Percentiles rank a stretch among this genome's conserved stretches.
Evolutionary conservation across 1,140 invertebrate species (phyloP).

Genomic region (Yoshiicerus persimilis): DNA sequence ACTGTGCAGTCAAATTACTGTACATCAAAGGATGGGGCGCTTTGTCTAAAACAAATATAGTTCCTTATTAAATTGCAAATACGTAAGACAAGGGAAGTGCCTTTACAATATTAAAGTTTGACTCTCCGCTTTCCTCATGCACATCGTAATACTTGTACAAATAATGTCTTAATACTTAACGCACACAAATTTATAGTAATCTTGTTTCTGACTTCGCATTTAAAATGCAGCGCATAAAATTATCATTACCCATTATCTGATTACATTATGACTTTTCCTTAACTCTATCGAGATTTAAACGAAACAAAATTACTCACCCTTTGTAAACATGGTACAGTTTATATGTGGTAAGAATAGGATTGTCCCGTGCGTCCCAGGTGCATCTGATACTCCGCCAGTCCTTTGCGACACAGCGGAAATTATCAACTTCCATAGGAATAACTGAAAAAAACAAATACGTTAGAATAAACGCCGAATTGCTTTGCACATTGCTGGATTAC

Average conservation of each 20-base stretch:
- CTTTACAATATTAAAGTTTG: background rate
- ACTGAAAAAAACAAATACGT: conserved; percentile 34
- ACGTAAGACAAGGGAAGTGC: background rate
- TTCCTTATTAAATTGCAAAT: background rate
- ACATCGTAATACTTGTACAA: background rate
- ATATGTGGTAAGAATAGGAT: conserved; percentile 47
- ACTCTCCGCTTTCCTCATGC: background rate
- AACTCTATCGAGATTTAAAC: background rate
- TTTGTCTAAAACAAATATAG: background rate
- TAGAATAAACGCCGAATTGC: too few relatives aligned
- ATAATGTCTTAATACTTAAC: background rate
- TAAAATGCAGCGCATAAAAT: background rate
- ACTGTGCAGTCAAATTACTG: background rate
- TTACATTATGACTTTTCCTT: background rate
- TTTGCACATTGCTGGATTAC: too few relatives aligned
- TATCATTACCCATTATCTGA: background rate
- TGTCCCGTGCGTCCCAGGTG: conserved; percentile 45
- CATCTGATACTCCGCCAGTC: conserved; percentile 49
- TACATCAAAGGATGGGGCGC: background rate
- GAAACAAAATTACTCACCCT: background rate
- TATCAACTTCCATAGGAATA: conserved; percentile 40
- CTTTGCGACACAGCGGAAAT: conserved; percentile 48
- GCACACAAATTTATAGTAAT: background rate
- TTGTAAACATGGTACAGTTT: background rate
- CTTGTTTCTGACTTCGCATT: background rate